A percentile compares a stretch with the other conserved stretches of the same genome.
Conservation (phyloP, 2,113 vertebrate species). For the Pao palembangensis region DNA sequence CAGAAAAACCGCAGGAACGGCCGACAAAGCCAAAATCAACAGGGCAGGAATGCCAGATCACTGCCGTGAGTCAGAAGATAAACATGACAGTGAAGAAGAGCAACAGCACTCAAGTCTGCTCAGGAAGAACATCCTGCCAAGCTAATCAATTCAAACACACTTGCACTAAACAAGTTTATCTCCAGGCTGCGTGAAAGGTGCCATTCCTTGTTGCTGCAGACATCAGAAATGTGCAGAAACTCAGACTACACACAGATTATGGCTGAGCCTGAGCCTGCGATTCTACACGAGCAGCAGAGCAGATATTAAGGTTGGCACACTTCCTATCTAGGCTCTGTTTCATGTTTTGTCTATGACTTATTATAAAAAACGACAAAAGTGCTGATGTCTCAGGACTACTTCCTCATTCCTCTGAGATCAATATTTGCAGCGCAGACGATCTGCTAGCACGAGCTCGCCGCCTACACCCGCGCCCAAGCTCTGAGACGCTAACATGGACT, state of each 20-base stretch:
- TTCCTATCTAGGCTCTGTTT: conserved; percentile 50
- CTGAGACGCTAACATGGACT: not conserved
- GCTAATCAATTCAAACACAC: no score
- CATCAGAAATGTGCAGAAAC: not conserved
- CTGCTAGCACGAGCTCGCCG: conserved; percentile 29
- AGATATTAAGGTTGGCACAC: conserved; percentile 32
- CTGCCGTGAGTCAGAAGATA: conserved; percentile 3
- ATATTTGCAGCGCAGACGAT: conserved; percentile 59
- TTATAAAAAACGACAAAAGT: conserved; percentile 17
- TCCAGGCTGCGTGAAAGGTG: no score
- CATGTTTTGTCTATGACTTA: conserved; percentile 3
- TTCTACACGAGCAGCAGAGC: conserved; percentile 15
- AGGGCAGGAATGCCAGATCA: conserved; percentile 24
- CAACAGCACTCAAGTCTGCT: no score
- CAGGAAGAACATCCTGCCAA: no score
- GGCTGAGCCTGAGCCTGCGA: conserved; percentile 39
- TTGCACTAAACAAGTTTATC: no score
- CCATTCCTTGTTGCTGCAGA: no score
- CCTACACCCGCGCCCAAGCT: conserved; percentile 27
- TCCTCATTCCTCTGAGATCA: conserved; percentile 60
- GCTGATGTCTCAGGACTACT: conserved; percentile 41
- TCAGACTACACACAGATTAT: conserved; percentile 64
- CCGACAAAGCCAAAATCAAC: conserved; percentile 24
- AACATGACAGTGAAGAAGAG: no score
- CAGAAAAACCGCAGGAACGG: conserved; percentile 2